Base-by-base conservation (phyloP, 2,797 vertebrate genomes). In the Darevskia mixta region DNA sequence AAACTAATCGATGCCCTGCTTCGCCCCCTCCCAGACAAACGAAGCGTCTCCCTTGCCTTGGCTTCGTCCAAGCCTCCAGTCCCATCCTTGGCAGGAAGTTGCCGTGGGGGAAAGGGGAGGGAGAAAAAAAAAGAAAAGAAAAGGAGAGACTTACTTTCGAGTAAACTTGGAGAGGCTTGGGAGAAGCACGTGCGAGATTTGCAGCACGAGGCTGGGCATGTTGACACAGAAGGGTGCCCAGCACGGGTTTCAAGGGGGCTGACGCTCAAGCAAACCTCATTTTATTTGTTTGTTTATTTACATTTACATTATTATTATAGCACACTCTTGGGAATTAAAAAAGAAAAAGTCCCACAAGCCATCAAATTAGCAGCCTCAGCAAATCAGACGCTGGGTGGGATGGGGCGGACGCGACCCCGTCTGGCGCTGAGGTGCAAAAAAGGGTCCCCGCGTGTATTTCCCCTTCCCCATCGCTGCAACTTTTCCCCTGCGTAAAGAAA, bases 381-480 rank as follows among this genome's bases (percentile, higher is more conserved):
- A 49, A 67, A 78, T 35, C 72, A 5, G 38, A 67, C 25, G 41
- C 15, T 3, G 35, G 9, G 20, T 15, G 41, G 41, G 43, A 20
- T n/a, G n/a, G 66, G 15, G 27, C 5, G 61, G 61, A 2, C 8
- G 29, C 18, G 41, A 35, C 29, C 64, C 32, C 41, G 41, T 17
- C 3, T 2, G 64, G 41, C 9, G n/a, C 1, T 3, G 55, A 45
- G 3, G 86, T 18, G 79, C 7, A 66, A 55, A 11, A 45, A 35
- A 18, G 35, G n/a, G 85, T 55, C 67, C 9, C 23, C 13, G 8
- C n/a, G 55, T 6, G 49, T 8, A 7, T 45, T 35, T 4, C 27
- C 91, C 89, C 35, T 8, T n/a, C 20, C 55, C 66, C 75, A 87
- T 73, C 61, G 71, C 55, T 38, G 58, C 41, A 61, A 20, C 35